Evolutionary conservation across 2,113 vertebrate genomes (phyloP).

Genomic region (Isichthys henryi): DNA sequence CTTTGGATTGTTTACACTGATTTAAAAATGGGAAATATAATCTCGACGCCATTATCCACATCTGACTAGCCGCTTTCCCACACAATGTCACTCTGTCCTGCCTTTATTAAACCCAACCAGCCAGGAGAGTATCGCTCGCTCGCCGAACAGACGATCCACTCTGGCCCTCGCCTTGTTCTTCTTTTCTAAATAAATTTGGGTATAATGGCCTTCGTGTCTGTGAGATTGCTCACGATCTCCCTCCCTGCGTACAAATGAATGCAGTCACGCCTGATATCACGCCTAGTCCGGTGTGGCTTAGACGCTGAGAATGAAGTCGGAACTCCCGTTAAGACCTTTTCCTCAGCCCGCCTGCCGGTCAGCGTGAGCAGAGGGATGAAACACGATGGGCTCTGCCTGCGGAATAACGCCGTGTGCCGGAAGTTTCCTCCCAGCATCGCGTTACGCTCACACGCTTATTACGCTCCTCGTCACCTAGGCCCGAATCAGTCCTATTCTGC

Average conservation of each 20-base stretch:
- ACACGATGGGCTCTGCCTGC: background rate
- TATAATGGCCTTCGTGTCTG: conserved; percentile 37
- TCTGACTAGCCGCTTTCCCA: conserved; percentile 40
- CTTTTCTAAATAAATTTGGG: conserved; percentile 41
- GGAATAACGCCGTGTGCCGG: background rate
- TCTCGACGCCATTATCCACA: conserved; percentile 47
- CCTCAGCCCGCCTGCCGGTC: background rate
- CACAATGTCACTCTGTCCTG: conserved; percentile 13
- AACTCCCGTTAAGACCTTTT: background rate
- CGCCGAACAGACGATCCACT: conserved; percentile 20
- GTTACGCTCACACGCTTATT: background rate
- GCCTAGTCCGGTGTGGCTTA: conserved; percentile 40
- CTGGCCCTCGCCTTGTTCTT: conserved; percentile 19
- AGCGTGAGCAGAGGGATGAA: background rate
- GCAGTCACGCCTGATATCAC: conserved; percentile 67
- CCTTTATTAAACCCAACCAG: conserved; percentile 10
- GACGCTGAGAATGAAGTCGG: background rate
- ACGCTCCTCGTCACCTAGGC: background rate
- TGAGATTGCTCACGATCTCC: conserved; percentile 44
- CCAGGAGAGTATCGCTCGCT: conserved; percentile 20
- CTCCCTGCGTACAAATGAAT: conserved; percentile 62
- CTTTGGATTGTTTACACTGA: conserved; percentile 48
- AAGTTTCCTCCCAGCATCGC: background rate
- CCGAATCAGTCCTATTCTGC: background rate
- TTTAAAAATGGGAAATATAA: conserved; percentile 28